Base-by-base conservation (phyloP, 2,797 vertebrate genomes). In the Lepus townsendii region DNA sequence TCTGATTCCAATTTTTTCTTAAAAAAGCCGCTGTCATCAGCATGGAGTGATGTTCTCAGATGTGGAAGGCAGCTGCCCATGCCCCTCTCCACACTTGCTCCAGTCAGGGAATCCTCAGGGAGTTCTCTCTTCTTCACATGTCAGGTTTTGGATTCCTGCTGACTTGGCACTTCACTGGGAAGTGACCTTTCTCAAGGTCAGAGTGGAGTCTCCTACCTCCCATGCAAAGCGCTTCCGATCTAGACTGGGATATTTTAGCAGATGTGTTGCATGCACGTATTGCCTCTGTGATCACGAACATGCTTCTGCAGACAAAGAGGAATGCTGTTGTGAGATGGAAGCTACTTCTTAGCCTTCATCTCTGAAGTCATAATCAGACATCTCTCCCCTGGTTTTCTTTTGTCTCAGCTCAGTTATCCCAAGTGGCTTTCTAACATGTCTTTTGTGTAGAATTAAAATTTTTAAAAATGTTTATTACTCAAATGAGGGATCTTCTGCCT, bases 51-150 rank as follows among this genome's bases (percentile, higher is more conserved):
- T 13, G 20, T 24, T 20, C 42, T 75, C 32, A 38, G 76, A 27
- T 5, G 1, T 3, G 3, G 30, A 42, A 57, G 30, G 17, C 4
- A 27, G 5, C 1, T 3, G 1, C 14, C 2, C 52, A 2, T 4
- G 7, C 9, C 20, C 7, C 1, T 0, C 1, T 20, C n/a, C 8
- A 9, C 9, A 10, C 69, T 26, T 2, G 0, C 47, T 62, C 22
- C 14, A 30, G 22, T 13, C 7, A 7, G 2, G 20, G 22, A 19
- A 1, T 20, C 26, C 38, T n/a, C 24, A 78, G 63, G 14, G 14
- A 3, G 5, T 69, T 54, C 30, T 60, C 7, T 79, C 16, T n/a
- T 63, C 14, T 65, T 38, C 20, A 22, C 8, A 8, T 4, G 3
- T 27, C 13, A 22, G 16, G 47, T 24, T 68, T 26, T n/a, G 14